Percentiles rank a stretch among this genome's conserved stretches.
Conservation (phyloP, 2,113 vertebrate species). For the Thinocorus orbignyianus region DNA sequence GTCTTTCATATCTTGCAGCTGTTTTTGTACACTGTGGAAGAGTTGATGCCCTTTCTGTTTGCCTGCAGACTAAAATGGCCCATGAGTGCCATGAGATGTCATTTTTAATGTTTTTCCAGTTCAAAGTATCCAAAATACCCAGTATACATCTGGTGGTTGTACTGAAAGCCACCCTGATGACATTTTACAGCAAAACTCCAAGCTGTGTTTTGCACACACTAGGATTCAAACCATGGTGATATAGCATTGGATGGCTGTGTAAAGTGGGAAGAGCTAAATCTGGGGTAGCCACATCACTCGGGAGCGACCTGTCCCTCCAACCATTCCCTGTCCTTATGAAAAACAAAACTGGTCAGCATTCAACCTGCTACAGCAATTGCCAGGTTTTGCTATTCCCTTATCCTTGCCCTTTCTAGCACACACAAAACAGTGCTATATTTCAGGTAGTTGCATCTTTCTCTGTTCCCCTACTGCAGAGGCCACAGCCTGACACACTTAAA, state of each 20-base stretch:
- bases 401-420: background rate
- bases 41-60: background rate
- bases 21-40: background rate
- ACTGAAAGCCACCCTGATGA: accelerated
- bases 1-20: background rate
- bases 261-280: background rate
- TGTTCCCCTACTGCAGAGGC: background rate
- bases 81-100: accelerated
- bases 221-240: background rate
- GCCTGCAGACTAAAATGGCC: background rate
- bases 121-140: background rate
- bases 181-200: background rate
- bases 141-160: background rate
- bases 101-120: background rate
- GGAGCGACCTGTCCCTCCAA: background rate
- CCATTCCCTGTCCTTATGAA: background rate
- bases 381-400: background rate
- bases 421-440: accelerated
- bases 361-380: background rate
- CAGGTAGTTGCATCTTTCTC: background rate
- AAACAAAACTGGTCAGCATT: background rate
- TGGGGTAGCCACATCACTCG: background rate
- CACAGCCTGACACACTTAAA: background rate
- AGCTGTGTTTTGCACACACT: background rate
- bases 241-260: background rate